Base-by-base conservation (phyloP, 2,797 vertebrate species). In the Aratinga solstitialis region DNA sequence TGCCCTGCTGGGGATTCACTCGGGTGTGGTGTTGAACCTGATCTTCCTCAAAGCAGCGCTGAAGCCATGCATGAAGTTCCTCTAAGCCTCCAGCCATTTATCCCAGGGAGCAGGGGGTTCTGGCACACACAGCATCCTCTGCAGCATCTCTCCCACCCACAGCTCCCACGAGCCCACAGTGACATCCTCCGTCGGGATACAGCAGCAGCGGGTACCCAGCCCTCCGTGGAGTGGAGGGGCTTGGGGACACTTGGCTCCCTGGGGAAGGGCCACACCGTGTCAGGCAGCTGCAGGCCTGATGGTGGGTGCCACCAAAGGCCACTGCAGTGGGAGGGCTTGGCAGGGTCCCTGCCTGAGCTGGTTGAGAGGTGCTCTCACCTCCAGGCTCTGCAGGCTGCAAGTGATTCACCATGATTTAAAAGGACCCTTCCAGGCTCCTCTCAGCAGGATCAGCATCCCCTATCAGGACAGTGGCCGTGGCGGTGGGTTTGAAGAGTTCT, bases 151-250 rank as follows among this genome's bases (percentile, higher is more conserved):
- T 48, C 24, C 79, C 72, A 43, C 51, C 43, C 30, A 8, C 21
- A 3, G 62, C 65, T 89, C 84, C 82, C 92, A 5, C 54, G 23
- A 22, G 87, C 75, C 11, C 90, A 85, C 95, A 96, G 91, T 94
- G 97, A 96, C 96, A 93, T 95, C 96, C 90, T 86, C 92, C 7
- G 38, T 92, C 36, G 7, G 90, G 87, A 86, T 6, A 4, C 1
- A 7, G 93, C 76, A 86, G 79, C 24, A 5, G 67, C 8, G 7
- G 11, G 58, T 78, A 86, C 43, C 0, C 5, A 34, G 47, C 27
- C 69, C 1, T 4, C 10, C 8, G 0, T 2, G 50, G 48, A 23
- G 56, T 8, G 11, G 7, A 11, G 68, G 7, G 67, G 27, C 29
- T 0, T 11, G 75, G 59, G 72, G 62, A 92, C 83, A 13, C 15